Percentiles rank a stretch among this genome's conserved stretches.
These are phyloP conservation scores for Kryptopterus vitreolus DNA, from an alignment of 2,797 vertebrate species.

Conservation along the genomic window DNA sequence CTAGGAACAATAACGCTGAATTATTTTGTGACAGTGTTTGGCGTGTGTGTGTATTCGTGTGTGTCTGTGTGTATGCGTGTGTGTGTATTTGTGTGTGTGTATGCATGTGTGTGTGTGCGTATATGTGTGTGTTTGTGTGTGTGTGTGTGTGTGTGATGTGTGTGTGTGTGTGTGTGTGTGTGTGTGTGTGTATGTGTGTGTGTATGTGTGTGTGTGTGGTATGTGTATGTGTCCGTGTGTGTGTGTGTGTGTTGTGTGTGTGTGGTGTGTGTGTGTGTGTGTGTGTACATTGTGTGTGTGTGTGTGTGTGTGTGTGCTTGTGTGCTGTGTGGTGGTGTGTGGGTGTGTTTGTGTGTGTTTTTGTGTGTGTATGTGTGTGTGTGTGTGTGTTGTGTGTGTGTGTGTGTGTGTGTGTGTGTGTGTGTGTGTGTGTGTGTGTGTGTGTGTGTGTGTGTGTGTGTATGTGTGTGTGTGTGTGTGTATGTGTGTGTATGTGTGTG, in stretches of 20 bases:
- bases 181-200: not conserved
- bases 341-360: not conserved
- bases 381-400: not conserved
- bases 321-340: too few species aligned
- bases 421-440: too few species aligned
- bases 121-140: not conserved
- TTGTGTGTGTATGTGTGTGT: constrained; percentile 8
- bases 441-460: not conserved
- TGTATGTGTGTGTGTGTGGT: not conserved
- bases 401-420: too few species aligned
- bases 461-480: not conserved
- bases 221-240: not conserved
- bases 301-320: not conserved
- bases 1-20: not conserved
- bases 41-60: not conserved
- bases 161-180: too few species aligned
- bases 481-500: constrained; percentile 10
- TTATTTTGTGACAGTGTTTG: not conserved
- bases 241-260: constrained; percentile 11
- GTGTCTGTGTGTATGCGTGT: not conserved
- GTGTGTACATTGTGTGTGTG: too few species aligned
- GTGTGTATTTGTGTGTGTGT: not conserved
- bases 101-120: not conserved
- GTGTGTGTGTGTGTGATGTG: not conserved
- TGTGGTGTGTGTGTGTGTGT: not conserved